phyloP scores from a whole-genome alignment of 1,140 invertebrate species.

The Scaptomyza pallida region DNA sequence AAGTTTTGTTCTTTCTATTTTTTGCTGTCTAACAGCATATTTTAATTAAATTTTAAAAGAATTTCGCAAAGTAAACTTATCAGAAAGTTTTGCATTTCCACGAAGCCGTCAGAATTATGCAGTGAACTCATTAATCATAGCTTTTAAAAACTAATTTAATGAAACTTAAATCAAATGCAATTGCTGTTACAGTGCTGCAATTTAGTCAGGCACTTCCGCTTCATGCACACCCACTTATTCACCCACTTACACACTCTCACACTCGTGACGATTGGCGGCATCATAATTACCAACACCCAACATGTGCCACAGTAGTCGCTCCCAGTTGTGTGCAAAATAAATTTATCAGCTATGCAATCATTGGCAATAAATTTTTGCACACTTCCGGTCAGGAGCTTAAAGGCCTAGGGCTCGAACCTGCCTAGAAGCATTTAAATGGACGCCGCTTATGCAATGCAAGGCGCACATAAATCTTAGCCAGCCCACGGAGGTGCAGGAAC shows the following conservation, averaged over 20 bases:
- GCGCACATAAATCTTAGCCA: conserved; percentile 68
- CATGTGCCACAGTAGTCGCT: conserved; percentile 23
- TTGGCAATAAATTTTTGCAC: conserved; percentile 68
- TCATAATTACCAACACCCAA: conserved; percentile 61
- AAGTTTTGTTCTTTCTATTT: neutral
- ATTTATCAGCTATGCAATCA: conserved; percentile 77
- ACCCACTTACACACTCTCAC: conserved; percentile 8
- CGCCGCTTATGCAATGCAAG: conserved; percentile 71
- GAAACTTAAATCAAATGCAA: conserved; percentile 65
- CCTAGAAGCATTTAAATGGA: conserved; percentile 68
- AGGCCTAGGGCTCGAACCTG: conserved; percentile 27
- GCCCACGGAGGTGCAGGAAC: conserved; percentile 53
- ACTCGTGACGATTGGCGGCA: conserved; percentile 37
- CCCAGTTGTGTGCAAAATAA: conserved; percentile 65
- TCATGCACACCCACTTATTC: neutral
- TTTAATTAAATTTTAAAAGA: conserved; percentile 1
- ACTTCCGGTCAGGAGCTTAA: conserved; percentile 39
- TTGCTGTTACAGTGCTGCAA: conserved; percentile 57
- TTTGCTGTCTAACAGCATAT: neutral
- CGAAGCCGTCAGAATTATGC: conserved; percentile 38
- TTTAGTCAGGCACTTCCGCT: conserved; percentile 70
- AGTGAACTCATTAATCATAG: conserved; percentile 55
- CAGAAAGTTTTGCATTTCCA: conserved; percentile 2
- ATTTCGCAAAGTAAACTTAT: neutral
- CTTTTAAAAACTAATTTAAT: conserved; percentile 65